Evolutionary conservation across 1,140 invertebrate species (phyloP), one percentile per base, ranked within the genome.

Genomic region (Homalodisca vitripennis): DNA sequence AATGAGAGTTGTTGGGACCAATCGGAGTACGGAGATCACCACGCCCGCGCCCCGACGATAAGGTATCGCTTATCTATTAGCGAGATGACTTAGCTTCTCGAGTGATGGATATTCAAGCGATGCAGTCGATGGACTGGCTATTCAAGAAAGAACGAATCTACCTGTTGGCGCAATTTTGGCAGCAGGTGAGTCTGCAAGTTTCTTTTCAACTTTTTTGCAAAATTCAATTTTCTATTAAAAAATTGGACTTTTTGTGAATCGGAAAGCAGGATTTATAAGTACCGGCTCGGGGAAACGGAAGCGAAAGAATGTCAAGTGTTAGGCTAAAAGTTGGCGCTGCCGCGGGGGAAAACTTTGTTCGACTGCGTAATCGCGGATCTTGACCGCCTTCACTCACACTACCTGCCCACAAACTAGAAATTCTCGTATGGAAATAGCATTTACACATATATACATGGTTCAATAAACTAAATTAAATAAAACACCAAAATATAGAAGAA

Each of bases 61-160:
- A 62, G 34, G 17, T 69, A 26, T 60, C 55, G 55, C 24, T 6
- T 41, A 41, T 17, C 29, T 27, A 12, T 3, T 3, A 20, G 12
- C 12, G 48, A 53, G 10, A 53, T 30, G 55, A 60, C 55, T 60
- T 60, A 60, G 55, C 6, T 30, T 24, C 22, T 24, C 46, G 65
- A 71, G 70, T 70, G 69, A 79, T 85, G 77, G 87, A 89, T 81
- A 86, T 91, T 78, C 88, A 90, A 84, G 87, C 90, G 82, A 91
- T 93, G 86, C 91, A 93, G 84, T 92, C 91, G 80, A 93, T 94
- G 92, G 92, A 95, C 85, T 94, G 92, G 92, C 87, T 95, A 81
- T 93, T 94, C 86, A 94, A 94, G 86, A 95, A 94, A 84, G 92
- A 94, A 85, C 86, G 91, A 83, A 93, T 94, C 83, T 93, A 93